A percentile compares a stretch with the other conserved stretches of the same genome.
Evolutionary conservation across 2,888 invertebrate species (phyloP).

Genomic region (Drosophila kokeensis): DNA sequence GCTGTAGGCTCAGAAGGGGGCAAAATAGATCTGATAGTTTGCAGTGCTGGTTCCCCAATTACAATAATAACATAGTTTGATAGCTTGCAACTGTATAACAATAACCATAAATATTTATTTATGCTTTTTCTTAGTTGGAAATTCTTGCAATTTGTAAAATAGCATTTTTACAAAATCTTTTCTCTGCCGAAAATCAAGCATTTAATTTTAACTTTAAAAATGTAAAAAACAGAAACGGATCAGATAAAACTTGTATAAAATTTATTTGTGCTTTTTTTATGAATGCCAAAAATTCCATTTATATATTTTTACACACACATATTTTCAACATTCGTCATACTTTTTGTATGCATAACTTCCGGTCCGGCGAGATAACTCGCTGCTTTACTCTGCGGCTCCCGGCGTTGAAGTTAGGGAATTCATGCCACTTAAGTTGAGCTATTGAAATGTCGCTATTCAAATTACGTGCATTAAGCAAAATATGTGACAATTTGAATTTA

Average conservation of each 20-base stretch:
- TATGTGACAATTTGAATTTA: slow-evolving; percentile 36
- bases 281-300: not conserved
- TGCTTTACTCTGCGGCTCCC: not conserved
- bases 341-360: not conserved
- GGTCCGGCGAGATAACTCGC: not conserved
- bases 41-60: too few species aligned
- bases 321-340: not conserved
- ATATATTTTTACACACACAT: not conserved
- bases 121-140: not conserved
- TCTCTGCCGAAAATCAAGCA: not conserved
- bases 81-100: not conserved
- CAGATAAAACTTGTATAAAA: not conserved
- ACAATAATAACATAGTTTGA: not conserved
- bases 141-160: not conserved
- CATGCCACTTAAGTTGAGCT: slow-evolving; percentile 18
- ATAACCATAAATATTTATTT: not conserved
- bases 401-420: not conserved
- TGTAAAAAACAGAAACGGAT: too few species aligned
- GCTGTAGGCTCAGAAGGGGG: too few species aligned
- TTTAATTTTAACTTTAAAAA: not conserved
- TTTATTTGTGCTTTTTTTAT: not conserved
- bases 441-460: not conserved
- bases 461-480: slow-evolving; percentile 28
- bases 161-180: not conserved
- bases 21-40: too few species aligned